These are phyloP conservation scores for Lanius ludovicianus DNA, from an alignment of 2,113 vertebrate genomes.

Conservation along the genomic window DNA sequence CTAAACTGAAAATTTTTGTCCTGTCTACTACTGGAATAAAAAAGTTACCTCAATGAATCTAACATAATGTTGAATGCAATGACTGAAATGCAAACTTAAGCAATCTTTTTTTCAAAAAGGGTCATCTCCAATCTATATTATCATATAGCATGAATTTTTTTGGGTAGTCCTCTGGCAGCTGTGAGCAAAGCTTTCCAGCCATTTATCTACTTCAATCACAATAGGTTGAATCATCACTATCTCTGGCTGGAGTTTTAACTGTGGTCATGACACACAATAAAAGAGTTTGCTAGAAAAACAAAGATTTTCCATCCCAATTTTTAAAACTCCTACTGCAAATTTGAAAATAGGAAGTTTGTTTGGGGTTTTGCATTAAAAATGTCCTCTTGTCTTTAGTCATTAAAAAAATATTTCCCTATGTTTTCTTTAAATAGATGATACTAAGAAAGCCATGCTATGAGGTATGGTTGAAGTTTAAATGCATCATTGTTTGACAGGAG, in stretches of 20 bases:
- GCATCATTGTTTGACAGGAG: neutral
- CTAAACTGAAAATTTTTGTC: neutral
- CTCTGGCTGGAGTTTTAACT: neutral
- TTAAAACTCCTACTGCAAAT: neutral
- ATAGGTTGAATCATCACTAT: neutral
- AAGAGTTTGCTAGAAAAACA: neutral
- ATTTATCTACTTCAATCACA: neutral
- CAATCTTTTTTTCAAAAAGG: neutral
- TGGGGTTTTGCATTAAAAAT: neutral
- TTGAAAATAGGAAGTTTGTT: neutral
- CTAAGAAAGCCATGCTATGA: neutral
- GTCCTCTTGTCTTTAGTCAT: neutral
- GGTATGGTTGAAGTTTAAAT: neutral
- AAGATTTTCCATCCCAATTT: neutral
- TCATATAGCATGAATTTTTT: neutral
- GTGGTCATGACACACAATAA: neutral
- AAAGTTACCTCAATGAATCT: neutral
- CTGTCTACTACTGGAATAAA: neutral
- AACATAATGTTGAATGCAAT: neutral
- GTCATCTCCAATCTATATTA: neutral
- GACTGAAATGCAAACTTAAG: neutral
- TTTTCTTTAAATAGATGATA: neutral
- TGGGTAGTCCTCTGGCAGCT: neutral
- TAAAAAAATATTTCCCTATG: neutral
- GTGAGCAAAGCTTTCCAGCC: neutral